Percentiles rank a stretch among this genome's conserved stretches.
Conservation (phyloP, 2,888 invertebrate genomes). For the Allophyes oxyacanthae region DNA sequence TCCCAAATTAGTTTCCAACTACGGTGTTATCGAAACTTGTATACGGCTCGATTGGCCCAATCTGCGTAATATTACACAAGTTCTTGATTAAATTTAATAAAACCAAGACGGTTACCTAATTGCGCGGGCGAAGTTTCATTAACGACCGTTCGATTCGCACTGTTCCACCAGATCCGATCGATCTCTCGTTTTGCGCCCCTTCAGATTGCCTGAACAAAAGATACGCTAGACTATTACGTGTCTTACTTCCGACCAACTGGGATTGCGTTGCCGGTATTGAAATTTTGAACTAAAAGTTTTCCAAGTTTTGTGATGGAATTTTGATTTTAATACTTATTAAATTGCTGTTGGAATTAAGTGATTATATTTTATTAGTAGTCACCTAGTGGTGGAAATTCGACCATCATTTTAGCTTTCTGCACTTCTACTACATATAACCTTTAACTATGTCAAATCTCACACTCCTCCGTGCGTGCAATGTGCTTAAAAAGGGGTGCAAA, state of each 20-base stretch:
- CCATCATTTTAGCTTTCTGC: too few relatives aligned
- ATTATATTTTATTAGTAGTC: too few relatives aligned
- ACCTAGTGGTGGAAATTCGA: too few relatives aligned
- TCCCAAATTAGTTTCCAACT: slow-evolving; percentile 87
- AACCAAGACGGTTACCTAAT: slow-evolving; percentile 88
- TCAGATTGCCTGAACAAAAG: slow-evolving; percentile 50
- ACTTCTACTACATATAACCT: too few relatives aligned
- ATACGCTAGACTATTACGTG: slow-evolving; percentile 48
- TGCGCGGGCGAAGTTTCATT: slow-evolving; percentile 85
- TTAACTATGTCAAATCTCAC: too few relatives aligned
- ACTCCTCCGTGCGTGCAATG: too few relatives aligned
- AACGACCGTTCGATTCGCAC: slow-evolving; percentile 86
- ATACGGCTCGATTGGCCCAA: slow-evolving; percentile 86
- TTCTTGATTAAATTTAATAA: slow-evolving; percentile 90
- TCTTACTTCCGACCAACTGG: slow-evolving; percentile 46
- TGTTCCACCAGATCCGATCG: slow-evolving; percentile 76
- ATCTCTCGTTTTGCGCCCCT: slow-evolving; percentile 63
- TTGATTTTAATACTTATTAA: slow-evolving; percentile 15
- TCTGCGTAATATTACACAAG: slow-evolving; percentile 89
- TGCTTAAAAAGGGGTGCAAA: too few relatives aligned
- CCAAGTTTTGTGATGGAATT: slow-evolving; percentile 26
- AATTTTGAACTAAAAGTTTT: slow-evolving; percentile 45
- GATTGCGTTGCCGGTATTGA: slow-evolving; percentile 37
- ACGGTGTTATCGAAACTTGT: slow-evolving; percentile 87
- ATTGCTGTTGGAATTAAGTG: slow-evolving; percentile 12